Evolutionary conservation across 2,797 vertebrate species (phyloP), one percentile per base, ranked within the genome.

Genomic region (Megalops cyprinoides): DNA sequence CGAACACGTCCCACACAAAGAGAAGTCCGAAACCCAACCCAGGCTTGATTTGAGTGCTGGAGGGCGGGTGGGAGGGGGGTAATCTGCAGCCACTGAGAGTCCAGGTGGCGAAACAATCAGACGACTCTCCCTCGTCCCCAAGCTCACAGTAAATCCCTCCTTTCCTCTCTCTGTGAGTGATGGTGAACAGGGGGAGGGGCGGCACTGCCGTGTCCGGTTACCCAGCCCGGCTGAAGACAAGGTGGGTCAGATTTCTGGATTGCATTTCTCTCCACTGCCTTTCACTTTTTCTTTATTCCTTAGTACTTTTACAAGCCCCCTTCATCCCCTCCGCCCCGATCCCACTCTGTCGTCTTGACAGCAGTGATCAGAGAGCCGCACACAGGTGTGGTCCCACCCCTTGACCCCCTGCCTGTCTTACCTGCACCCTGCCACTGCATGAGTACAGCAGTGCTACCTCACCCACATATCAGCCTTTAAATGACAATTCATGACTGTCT

Each of bases 181-280:
- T 0, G 14, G 85, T 65, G 82, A 92, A 90, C 82, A 83, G 86
- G 58, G 67, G 92, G 89, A n/a, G 31, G 60, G 71, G 58, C 55
- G 71, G 79, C 12, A n/a, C 56, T 9, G 14, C 20, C 15, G 37
- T 46, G 76, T 94, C 91, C 86, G 92, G 88, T 96, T 96, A 96
- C 93, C 91, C 87, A 85, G 88, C 88, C 89, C 84, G 49, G 4
- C 82, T 84, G 90, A 95, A 95, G 94, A 95, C 65, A 95, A 91
- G 93, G 92, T 87, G 94, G 93, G 95, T 96, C 94, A 90, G 90
- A 91, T 96, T 97, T 94, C 95, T 90, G 83, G 92, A 93, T 95
- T 92, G 88, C 86, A 91, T 94, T 94, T 94, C 90, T 90, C 91
- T 76, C 81, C 28, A 76, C 79, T 83, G 83, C 71, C 79, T 82